Base-by-base conservation (phyloP, 2,113 vertebrate species). In the Piaya cayana region DNA sequence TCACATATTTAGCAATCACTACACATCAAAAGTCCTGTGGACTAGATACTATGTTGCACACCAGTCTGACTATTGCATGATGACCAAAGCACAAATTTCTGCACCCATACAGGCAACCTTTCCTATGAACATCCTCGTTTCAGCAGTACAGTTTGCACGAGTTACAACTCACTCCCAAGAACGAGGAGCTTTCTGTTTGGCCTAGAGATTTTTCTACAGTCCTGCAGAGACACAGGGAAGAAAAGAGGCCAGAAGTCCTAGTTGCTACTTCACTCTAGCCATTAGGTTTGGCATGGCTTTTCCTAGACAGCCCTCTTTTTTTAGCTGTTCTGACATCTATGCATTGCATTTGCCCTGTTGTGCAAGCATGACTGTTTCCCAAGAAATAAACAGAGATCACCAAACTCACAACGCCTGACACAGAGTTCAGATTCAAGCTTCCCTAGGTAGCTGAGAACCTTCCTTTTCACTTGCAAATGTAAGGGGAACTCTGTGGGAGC, bases 311-410 rank as follows among this genome's bases (percentile, higher is more conserved):
- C 21, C 68, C 65, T 86, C 92, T 77, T 50, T 90, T 43, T 85
- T 90, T 47, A 90, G 87, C 85, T 70, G 78, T 75, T 67, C 90
- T 71, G 92, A 94, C 94, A 96, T 93, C 59, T 96, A 87, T 12
- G 18, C 68, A 9, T 93, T 86, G 77, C 91, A 96, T 93, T 95
- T 91, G 88, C 93, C 81, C 86, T 95, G 78, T 93, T 77, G 42
- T 91, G 93, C 88, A 95, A 96, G 68, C 93, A 53, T 42, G 47
- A 62, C 95, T 92, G 84, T 96, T 95, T 97, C 95, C 94, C 87
- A 96, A 97, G 90, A 94, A 94, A 95, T 88, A 96, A 97, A 97
- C 88, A 96, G 82, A 94, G 75, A 91, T 18, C 56, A 95, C 87
- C 71, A 92, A 94, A 77, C 91, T 95, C 91, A 19, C 52, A 68